phyloP scores from a whole-genome alignment of 92 coral and sea anemone genomes.

The Actinernus sp. region DNA sequence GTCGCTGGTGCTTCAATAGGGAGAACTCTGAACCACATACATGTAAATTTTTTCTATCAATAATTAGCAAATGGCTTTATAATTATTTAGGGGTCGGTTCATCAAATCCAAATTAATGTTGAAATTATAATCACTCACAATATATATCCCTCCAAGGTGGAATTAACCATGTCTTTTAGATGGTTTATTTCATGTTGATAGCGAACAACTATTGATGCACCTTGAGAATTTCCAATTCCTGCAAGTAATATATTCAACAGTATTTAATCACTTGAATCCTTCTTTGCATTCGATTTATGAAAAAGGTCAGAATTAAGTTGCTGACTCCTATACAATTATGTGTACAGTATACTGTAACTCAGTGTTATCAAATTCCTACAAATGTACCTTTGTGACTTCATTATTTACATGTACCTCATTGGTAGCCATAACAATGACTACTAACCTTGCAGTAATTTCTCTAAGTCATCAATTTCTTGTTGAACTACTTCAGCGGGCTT shows the following conservation, averaged over 20 bases:
- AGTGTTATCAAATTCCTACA: too few relatives aligned
- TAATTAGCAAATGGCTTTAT: not conserved
- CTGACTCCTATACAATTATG: too few relatives aligned
- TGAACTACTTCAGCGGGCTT: conserved; percentile 74
- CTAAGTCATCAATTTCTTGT: conserved; percentile 86
- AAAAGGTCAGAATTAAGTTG: too few relatives aligned
- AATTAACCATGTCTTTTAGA: conserved; percentile 59
- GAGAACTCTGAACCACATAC: not conserved
- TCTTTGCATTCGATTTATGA: too few relatives aligned
- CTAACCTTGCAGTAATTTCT: conserved; percentile 78
- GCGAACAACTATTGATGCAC: conserved; percentile 75
- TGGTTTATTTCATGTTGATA: conserved; percentile 76
- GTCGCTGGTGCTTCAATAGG: too few relatives aligned
- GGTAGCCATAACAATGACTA: not conserved
- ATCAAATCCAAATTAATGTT: too few relatives aligned
- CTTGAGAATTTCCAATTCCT: conserved; percentile 73
- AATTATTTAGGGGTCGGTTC: too few relatives aligned
- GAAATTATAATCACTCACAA: conserved; percentile 25
- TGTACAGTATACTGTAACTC: too few relatives aligned
- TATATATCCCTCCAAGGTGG: conserved; percentile 51
- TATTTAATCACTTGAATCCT: too few relatives aligned
- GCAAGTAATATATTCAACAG: too few relatives aligned
- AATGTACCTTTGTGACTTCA: too few relatives aligned
- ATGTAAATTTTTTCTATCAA: not conserved
- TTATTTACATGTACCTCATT: too few relatives aligned